Evolutionary conservation across 35 echinoderm and acorn worm species (phyloP), one percentile per base, ranked within the genome.

Genomic region (Ophiothrix spiculata): DNA sequence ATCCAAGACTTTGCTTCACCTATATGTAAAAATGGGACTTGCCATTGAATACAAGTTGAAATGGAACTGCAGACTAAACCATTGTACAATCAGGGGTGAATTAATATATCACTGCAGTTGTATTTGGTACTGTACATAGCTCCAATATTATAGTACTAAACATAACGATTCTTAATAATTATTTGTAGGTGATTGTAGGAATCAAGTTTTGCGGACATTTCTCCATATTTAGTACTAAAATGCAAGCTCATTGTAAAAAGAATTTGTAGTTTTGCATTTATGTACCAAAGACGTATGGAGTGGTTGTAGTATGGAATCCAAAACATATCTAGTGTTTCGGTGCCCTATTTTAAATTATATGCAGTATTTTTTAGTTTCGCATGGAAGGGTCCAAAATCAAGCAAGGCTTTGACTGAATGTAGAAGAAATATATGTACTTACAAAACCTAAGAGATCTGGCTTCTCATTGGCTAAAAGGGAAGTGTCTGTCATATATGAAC

Each of bases 191-290:
- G 60, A 69, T 69, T 12, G 3, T 69, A 69, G 60, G 29, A 10
- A 10, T 49, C 42, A 69, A 6, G 17, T 69, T 15, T 28, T 25
- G 8, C 60, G 42, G 60, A 69, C 3, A 28, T 69, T 69, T 69
- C 8, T 69, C 60, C 60, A 69, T 69, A 69, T 69, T 54, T 69
- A 69, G 60, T 69, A 69, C 60, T 69, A 69, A 12, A 69, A 69
- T 69, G 60, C 60, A 69, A 69, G 60, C 6, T n/a, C 60, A 69
- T 69, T 69, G 60, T 69, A 69, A 12, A 69, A 69, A 49, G 6
- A 49, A 49, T 10, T 69, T 25, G 23, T 69, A 69, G 60, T 2
- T 69, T 69, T 21, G 45, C 45, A 54, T 54, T 54, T 54, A 12
- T 69, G 60, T 69, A 69, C 60, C 60, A 69, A 69, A 69, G 60